Evolutionary conservation across 2,888 invertebrate genomes (phyloP), one percentile per base, ranked within the genome.

Genomic region (Sphinx pinastri): DNA sequence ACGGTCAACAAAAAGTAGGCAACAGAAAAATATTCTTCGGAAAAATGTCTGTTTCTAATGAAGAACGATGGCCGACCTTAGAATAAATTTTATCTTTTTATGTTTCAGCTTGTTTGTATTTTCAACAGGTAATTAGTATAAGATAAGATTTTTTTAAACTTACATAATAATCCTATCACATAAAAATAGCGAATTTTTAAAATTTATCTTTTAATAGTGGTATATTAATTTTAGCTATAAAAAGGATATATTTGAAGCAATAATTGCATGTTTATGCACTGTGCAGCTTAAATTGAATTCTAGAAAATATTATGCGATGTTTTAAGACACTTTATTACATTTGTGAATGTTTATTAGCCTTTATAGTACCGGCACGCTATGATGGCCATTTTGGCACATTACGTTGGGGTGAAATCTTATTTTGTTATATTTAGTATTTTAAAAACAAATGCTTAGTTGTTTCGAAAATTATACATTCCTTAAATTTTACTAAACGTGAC

Each of bases 31-130:
- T 68, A 71, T 71, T 71, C 67, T 55, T 67, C 69, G 73, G 74
- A 72, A 73, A 72, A 75, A 75, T 73, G 70, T 76, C 75, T 72
- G 60, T 25, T 51, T 45, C 31, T 75, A 76, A 78, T 75, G 75
- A 78, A 76, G 78, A 78, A 58, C 57, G 75, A 78, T 77, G 71
- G 71, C 59, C 70, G 71, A 74, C 74, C 77, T 72, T 75, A 73
- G 63, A 72, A 73, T 60, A 67, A 73, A 75, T 76, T 71, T 73
- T 73, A 69, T 72, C 69, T 70, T 63, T 70, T 67, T 68, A 51
- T 47, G 25, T 54, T 71, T 68, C 52, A 59, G n/a, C 55, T 19
- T 55, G 51, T 19, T 63, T 12, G n/a, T 16, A 60, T 60, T 16
- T 13, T 47, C 8, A 47, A 49, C 47, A 63, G 13, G 49, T 63